Conservation (phyloP, 2,888 invertebrate genomes). For the Drosophila nr. fundita region DNA sequence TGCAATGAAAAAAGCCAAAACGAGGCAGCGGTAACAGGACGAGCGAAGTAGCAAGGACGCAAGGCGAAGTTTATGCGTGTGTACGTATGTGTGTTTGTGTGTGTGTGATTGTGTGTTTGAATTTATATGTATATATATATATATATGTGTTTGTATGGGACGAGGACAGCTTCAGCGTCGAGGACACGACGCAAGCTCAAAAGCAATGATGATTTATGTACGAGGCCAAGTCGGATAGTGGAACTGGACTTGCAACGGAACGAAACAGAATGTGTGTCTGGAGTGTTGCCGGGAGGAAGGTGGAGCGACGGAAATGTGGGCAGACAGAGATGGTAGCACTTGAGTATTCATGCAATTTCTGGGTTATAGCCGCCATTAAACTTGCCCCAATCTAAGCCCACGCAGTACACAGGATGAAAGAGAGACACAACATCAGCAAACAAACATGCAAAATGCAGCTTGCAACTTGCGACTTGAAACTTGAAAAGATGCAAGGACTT, state of each 20-base stretch:
- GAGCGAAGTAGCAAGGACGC: slow-evolving; percentile 29
- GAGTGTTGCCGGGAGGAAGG: neutral
- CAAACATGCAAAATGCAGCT: slow-evolving; percentile 26
- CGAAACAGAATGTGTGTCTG: neutral
- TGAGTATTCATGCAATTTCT: slow-evolving; percentile 80
- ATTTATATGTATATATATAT: neutral
- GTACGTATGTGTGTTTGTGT: neutral
- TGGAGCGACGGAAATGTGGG: neutral
- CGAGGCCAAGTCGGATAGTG: slow-evolving; percentile 62
- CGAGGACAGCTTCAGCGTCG: slow-evolving; percentile 57
- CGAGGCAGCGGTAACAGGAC: neutral
- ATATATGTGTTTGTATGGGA: slow-evolving; percentile 3
- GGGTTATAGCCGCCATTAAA: slow-evolving; percentile 78
- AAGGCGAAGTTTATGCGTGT: slow-evolving; percentile 2
- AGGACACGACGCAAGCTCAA: slow-evolving; percentile 66
- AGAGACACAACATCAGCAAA: slow-evolving; percentile 28
- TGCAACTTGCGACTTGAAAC: slow-evolving; percentile 16
- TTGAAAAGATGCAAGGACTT: slow-evolving; percentile 36
- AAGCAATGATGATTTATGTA: slow-evolving; percentile 80
- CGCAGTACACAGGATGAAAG: slow-evolving; percentile 16
- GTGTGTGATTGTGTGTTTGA: too few species aligned
- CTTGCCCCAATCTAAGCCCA: slow-evolving; percentile 46
- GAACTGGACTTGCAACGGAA: slow-evolving; percentile 36
- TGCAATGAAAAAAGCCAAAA: slow-evolving; percentile 53
- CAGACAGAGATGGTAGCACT: slow-evolving; percentile 53